These are phyloP conservation scores for Leptopilina syphax DNA, from an alignment of 2,888 invertebrate species.

Conservation along the genomic window DNA sequence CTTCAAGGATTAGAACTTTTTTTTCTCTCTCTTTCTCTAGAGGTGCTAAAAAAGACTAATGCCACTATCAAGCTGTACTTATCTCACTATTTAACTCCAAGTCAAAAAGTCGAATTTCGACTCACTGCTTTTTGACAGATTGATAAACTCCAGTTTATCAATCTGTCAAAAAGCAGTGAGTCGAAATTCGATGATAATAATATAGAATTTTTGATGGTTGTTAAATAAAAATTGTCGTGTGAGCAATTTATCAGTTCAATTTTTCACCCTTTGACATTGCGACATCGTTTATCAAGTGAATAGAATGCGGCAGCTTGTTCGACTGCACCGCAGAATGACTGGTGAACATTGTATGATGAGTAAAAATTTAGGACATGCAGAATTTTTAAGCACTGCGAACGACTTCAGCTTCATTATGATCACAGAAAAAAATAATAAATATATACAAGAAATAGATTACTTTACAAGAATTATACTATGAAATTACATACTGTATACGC, in stretches of 20 bases:
- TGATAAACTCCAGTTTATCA: background rate
- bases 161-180: background rate
- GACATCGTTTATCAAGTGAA: conserved; percentile 12
- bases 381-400: too few relatives aligned
- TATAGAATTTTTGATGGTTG: background rate
- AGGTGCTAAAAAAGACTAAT: background rate
- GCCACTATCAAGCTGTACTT: too few relatives aligned
- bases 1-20: background rate
- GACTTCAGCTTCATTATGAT: too few relatives aligned
- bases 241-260: conserved; percentile 17
- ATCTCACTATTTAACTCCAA: too few relatives aligned
- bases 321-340: conserved; percentile 15
- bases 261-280: conserved; percentile 5
- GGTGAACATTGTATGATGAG: conserved; percentile 9
- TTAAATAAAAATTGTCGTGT: background rate
- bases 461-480: too few relatives aligned
- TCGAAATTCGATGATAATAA: background rate
- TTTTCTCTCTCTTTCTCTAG: too few relatives aligned
- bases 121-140: background rate
- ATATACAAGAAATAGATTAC: too few relatives aligned
- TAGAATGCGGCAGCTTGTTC: conserved; percentile 22
- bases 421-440: too few relatives aligned
- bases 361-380: conserved; percentile 2
- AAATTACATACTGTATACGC: too few relatives aligned
- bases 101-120: too few relatives aligned